These are phyloP conservation scores for Podotricha telesiphe DNA, from an alignment of 2,888 invertebrate genomes.

Conservation along the genomic window DNA sequence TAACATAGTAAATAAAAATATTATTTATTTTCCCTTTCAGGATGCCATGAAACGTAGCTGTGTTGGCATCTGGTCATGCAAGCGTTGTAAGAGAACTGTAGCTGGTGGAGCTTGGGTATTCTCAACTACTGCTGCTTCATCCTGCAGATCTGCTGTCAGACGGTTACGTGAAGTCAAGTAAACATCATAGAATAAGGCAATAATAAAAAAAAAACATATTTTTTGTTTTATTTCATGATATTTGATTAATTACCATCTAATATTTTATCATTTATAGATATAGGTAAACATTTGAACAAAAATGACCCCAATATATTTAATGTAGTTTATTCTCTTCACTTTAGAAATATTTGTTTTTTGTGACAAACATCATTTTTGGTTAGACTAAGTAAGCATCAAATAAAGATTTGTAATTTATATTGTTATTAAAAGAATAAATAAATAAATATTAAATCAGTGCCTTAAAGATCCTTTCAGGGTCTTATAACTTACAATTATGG, in stretches of 20 bases:
- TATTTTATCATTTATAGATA: not conserved
- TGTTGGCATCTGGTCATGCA: conserved; percentile 99
- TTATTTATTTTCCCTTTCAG: conserved; percentile 79
- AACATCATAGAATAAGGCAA: conserved; percentile 72
- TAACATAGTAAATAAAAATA: not conserved
- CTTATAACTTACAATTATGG: too few relatives aligned
- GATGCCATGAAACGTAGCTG: conserved; percentile 99
- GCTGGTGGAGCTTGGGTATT: conserved; percentile 99
- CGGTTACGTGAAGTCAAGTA: conserved; percentile 94
- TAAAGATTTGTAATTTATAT: too few relatives aligned
- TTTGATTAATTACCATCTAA: not conserved
- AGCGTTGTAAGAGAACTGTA: conserved; percentile 97
- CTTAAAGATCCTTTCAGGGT: too few relatives aligned
- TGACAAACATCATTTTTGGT: too few relatives aligned
- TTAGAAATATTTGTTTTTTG: too few relatives aligned
- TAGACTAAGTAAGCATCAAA: too few relatives aligned
- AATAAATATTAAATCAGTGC: too few relatives aligned
- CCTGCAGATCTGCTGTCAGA: conserved; percentile 98
- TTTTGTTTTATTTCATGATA: conserved; percentile 54
- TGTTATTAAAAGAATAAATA: too few relatives aligned
- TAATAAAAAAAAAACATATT: conserved; percentile 65
- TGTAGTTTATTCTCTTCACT: too few relatives aligned
- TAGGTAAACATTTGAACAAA: too few relatives aligned
- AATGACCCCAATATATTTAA: too few relatives aligned
- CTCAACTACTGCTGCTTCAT: conserved; percentile 98